Evolutionary conservation across 1,140 invertebrate species (phyloP).

Genomic region (Saccostrea echinata): DNA sequence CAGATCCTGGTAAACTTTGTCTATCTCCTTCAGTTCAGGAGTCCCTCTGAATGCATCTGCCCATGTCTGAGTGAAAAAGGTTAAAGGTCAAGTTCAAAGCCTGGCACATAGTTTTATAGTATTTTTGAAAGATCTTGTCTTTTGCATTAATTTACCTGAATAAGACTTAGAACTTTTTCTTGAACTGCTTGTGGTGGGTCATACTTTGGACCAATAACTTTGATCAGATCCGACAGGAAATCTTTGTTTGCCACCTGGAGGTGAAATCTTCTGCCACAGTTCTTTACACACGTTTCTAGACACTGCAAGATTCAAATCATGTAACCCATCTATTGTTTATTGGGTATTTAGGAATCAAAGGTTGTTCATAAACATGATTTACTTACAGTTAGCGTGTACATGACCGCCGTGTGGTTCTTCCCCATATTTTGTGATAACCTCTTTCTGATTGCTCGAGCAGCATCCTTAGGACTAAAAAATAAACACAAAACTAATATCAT

Average conservation of each 20-base stretch:
- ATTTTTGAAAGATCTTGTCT: no score
- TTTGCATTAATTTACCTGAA: slow-evolving; percentile 84
- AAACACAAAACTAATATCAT: not conserved
- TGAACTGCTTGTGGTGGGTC: slow-evolving; percentile 96
- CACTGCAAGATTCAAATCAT: slow-evolving; percentile 81
- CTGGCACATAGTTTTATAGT: no score
- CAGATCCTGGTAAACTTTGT: slow-evolving; percentile 95
- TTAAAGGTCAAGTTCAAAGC: not conserved
- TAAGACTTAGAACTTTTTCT: slow-evolving; percentile 96
- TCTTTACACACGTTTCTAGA: slow-evolving; percentile 99
- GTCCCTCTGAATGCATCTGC: slow-evolving; percentile 96
- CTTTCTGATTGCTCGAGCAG: slow-evolving; percentile 97
- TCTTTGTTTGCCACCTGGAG: slow-evolving; percentile 95
- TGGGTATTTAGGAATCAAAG: not conserved
- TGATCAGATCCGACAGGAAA: slow-evolving; percentile 91
- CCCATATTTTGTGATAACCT: slow-evolving; percentile 93
- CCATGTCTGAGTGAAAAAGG: slow-evolving; percentile 87
- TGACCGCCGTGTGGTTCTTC: slow-evolving; percentile 96
- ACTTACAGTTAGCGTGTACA: slow-evolving; percentile 96
- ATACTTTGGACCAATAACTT: slow-evolving; percentile 95
- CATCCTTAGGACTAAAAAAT: slow-evolving; percentile 90
- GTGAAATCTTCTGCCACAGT: slow-evolving; percentile 97
- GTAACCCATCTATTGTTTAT: not conserved
- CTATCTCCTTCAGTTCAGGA: slow-evolving; percentile 94
- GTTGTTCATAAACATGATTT: no score